phyloP scores from a whole-genome alignment of 2,797 vertebrate species.

The Aselliscus stoliczkanus region DNA sequence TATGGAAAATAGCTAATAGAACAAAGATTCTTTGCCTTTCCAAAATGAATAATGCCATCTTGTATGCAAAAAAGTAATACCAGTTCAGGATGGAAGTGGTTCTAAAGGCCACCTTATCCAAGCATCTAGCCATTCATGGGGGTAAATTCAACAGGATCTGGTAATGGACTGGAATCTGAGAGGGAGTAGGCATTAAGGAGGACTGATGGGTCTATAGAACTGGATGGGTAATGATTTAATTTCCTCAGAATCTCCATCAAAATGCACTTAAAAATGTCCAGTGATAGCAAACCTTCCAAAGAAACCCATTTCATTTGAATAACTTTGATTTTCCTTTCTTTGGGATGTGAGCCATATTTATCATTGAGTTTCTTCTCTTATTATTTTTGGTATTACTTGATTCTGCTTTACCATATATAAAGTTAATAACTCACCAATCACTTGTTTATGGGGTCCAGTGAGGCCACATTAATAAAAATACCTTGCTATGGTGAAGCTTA shows the following conservation, averaged over 20 bases:
- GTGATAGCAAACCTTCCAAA: background rate
- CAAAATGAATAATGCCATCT: background rate
- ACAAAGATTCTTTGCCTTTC: background rate
- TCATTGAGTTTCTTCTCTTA: background rate
- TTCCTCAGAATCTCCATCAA: background rate
- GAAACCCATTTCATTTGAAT: background rate
- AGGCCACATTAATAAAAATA: background rate
- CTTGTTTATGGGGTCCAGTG: background rate
- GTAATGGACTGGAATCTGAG: background rate
- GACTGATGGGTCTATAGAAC: background rate
- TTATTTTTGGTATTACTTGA: background rate
- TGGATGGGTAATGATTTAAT: background rate
- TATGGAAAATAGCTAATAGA: background rate
- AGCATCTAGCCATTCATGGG: background rate
- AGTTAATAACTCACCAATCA: background rate
- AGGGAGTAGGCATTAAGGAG: background rate
- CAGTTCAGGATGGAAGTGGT: background rate
- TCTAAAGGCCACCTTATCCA: background rate
- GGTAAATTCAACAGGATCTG: background rate
- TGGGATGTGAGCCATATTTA: background rate
- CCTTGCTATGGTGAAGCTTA: background rate
- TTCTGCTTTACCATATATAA: background rate
- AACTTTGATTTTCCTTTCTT: constrained; percentile 20
- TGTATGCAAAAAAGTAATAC: background rate
- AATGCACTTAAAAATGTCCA: background rate